Percentiles rank a stretch among this genome's conserved stretches.
Conservation (phyloP, 2,888 invertebrate genomes). For the Caenorhabditis imperialis region DNA sequence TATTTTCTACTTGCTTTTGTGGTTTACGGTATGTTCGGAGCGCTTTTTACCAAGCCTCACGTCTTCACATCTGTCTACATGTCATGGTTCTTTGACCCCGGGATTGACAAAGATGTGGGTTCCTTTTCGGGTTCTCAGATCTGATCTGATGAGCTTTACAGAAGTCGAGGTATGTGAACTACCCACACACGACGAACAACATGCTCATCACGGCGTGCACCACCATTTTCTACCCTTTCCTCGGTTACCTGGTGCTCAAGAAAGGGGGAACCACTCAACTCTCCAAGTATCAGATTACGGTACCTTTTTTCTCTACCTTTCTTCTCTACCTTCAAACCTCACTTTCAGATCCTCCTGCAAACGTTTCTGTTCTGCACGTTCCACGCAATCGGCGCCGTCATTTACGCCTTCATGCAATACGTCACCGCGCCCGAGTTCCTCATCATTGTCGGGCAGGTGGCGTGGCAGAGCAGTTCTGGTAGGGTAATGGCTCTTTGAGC, state of each 20-base stretch:
- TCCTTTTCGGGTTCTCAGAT: too few species aligned
- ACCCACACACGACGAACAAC: constrained; percentile 23
- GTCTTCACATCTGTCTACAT: constrained; percentile 27
- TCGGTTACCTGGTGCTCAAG: constrained; percentile 14
- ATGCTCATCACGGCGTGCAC: constrained; percentile 16
- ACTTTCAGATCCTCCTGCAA: too few species aligned
- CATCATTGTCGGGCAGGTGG: background rate
- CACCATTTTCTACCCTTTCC: constrained; percentile 10
- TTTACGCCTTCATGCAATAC: constrained; percentile 9
- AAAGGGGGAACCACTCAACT: constrained; percentile 18
- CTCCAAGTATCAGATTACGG: too few species aligned
- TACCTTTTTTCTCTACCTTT: too few species aligned
- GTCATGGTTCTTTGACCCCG: constrained; percentile 37
- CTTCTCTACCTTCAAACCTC: too few species aligned
- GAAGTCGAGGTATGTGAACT: constrained; percentile 15
- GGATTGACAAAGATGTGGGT: constrained; percentile 1
- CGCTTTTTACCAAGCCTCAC: constrained; percentile 28
- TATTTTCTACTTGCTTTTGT: background rate
- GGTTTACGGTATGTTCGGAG: constrained; percentile 20
- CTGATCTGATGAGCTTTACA: too few species aligned
- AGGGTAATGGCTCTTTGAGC: too few species aligned
- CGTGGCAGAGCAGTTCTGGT: constrained; percentile 1
- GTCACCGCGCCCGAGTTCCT: background rate
- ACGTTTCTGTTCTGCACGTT: background rate
- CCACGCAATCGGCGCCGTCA: constrained; percentile 1